These are phyloP conservation scores for Cavia aperea DNA, from an alignment of 2,113 vertebrate genomes.

Conservation along the genomic window DNA sequence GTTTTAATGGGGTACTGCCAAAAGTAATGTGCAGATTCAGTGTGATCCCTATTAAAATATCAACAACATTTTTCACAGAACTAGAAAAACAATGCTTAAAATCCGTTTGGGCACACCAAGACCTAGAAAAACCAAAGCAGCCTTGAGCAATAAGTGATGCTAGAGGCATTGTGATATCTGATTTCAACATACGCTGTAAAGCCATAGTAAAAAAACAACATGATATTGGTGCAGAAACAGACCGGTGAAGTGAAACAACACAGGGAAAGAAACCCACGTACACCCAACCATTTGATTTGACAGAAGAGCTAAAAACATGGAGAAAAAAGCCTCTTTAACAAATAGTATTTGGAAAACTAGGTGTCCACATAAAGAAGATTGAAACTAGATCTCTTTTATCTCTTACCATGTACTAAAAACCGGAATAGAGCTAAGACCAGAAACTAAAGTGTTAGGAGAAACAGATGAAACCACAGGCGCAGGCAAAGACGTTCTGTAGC, in stretches of 20 bases:
- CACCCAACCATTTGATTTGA: background rate
- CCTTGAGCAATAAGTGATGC: background rate
- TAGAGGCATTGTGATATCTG: background rate
- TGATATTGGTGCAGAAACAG: background rate
- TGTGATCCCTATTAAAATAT: background rate
- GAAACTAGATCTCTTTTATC: background rate
- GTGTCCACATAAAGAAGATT: background rate
- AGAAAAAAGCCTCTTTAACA: background rate
- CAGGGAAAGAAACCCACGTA: background rate
- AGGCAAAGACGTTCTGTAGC: background rate
- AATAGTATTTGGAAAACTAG: background rate
- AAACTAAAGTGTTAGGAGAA: background rate
- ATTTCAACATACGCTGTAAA: background rate
- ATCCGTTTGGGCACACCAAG: background rate
- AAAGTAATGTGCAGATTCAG: background rate
- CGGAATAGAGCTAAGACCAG: background rate
- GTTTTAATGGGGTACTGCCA: background rate
- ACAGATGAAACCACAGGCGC: background rate
- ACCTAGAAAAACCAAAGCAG: background rate
- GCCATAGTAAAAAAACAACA: background rate
- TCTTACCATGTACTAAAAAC: background rate
- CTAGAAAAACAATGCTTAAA: background rate
- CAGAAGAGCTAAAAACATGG: background rate
- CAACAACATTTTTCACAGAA: background rate
- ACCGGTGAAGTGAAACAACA: background rate